phyloP scores from a whole-genome alignment of 2,888 invertebrate genomes.

The Dichetophora obliterata region DNA sequence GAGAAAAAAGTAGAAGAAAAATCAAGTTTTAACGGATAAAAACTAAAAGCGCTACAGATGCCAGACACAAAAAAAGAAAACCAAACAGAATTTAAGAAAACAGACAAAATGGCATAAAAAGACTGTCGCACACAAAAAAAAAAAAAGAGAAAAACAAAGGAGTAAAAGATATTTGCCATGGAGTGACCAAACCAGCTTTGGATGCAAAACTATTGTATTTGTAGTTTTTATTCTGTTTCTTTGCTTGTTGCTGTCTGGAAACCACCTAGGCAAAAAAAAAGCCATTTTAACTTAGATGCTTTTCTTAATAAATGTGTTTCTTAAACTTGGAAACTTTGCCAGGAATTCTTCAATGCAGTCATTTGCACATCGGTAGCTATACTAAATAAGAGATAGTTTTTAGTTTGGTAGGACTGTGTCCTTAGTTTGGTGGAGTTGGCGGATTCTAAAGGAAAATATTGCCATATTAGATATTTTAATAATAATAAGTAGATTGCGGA shows the following conservation, averaged over 20 bases:
- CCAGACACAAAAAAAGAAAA: not conserved
- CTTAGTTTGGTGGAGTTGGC: no score
- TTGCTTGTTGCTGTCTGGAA: no score
- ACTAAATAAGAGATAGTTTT: no score
- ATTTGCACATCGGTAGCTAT: no score
- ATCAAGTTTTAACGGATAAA: not conserved
- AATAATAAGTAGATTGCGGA: no score
- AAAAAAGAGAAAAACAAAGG: not conserved
- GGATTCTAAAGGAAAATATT: no score
- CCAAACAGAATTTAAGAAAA: not conserved
- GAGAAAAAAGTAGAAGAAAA: not conserved
- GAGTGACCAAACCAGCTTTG: not conserved
- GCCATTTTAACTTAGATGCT: no score
- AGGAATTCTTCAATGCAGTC: no score
- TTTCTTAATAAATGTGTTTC: no score
- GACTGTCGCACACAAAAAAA: not conserved
- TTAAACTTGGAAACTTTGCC: no score
- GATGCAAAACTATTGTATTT: not conserved
- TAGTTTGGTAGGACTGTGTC: no score
- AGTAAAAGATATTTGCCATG: not conserved
- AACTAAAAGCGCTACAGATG: not conserved
- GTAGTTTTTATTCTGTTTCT: not conserved
- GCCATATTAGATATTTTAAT: no score
- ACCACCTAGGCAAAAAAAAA: not conserved
- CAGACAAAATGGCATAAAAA: not conserved